These are phyloP conservation scores for Spermophilus dauricus DNA, from an alignment of 2,113 vertebrate species.

Conservation along the genomic window DNA sequence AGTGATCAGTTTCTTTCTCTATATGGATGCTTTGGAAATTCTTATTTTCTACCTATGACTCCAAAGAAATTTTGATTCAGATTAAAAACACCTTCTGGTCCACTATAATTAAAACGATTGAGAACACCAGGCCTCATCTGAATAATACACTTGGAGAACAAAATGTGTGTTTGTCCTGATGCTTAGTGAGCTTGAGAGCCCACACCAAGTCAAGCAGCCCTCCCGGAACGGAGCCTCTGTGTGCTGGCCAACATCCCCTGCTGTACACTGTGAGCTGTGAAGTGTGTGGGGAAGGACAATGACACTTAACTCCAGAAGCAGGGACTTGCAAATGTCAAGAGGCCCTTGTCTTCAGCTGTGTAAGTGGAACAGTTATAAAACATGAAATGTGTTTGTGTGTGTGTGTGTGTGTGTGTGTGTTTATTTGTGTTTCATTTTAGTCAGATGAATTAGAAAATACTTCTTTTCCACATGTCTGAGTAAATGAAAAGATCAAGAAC, in stretches of 20 bases:
- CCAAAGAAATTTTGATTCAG: conserved; percentile 61
- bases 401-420: background rate
- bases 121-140: background rate
- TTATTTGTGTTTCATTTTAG: conserved; percentile 41
- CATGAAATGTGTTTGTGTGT: background rate
- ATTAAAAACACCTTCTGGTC: conserved; percentile 62
- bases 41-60: conserved; percentile 31
- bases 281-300: background rate
- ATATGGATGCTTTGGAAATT: background rate
- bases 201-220: too few species aligned
- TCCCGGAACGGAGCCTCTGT: fast-evolving
- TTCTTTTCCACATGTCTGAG: background rate
- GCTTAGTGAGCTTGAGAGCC: background rate
- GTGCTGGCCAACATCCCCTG: too few species aligned
- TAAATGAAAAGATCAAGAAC: conserved; percentile 32
- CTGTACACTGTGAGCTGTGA: fast-evolving
- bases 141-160: background rate
- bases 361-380: conserved; percentile 10
- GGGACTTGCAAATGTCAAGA: background rate
- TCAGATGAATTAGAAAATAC: background rate
- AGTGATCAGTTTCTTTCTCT: conserved; percentile 56
- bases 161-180: background rate
- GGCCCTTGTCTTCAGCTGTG: background rate
- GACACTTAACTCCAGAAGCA: background rate
- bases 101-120: conserved; percentile 31